phyloP scores from a whole-genome alignment of 1,140 invertebrate species.

The Halictus rubicundus region DNA sequence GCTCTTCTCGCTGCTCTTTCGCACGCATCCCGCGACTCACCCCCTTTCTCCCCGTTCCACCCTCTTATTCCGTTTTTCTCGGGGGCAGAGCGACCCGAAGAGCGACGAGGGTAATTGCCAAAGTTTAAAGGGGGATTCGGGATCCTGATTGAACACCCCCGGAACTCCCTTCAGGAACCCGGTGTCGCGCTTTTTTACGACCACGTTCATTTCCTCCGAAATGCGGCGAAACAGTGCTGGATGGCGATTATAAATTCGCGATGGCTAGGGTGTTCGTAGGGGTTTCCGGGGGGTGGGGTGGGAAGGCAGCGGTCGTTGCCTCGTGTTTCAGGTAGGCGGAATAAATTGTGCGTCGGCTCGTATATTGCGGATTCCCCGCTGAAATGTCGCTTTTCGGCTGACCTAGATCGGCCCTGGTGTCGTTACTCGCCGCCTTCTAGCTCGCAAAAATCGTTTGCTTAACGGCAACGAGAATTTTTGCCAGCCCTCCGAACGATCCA shows the following conservation, averaged over 20 bases:
- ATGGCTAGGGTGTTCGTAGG: too few relatives aligned
- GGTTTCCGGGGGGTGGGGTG: not conserved
- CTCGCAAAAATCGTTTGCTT: too few relatives aligned
- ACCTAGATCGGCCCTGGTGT: not conserved
- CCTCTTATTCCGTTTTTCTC: too few relatives aligned
- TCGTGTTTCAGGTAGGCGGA: constrained; percentile 16
- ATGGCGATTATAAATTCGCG: constrained; percentile 36
- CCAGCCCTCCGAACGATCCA: too few relatives aligned
- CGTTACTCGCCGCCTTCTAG: not conserved
- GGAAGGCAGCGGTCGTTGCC: not conserved
- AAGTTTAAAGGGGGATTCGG: constrained; percentile 18
- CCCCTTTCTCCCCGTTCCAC: not conserved
- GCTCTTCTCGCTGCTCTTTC: constrained; percentile 5
- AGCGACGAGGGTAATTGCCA: constrained; percentile 4
- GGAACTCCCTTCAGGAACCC: too few relatives aligned
- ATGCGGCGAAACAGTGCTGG: not conserved
- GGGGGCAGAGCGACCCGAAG: too few relatives aligned
- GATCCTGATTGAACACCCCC: too few relatives aligned
- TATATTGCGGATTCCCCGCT: not conserved
- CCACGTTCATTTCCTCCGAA: not conserved
- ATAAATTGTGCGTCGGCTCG: constrained; percentile 25
- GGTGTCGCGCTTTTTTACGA: not conserved
- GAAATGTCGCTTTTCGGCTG: constrained; percentile 19
- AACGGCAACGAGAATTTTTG: too few relatives aligned
- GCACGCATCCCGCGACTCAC: not conserved